These are phyloP conservation scores for Rhagoletis pomonella DNA, from an alignment of 1,140 invertebrate species.

Conservation along the genomic window DNA sequence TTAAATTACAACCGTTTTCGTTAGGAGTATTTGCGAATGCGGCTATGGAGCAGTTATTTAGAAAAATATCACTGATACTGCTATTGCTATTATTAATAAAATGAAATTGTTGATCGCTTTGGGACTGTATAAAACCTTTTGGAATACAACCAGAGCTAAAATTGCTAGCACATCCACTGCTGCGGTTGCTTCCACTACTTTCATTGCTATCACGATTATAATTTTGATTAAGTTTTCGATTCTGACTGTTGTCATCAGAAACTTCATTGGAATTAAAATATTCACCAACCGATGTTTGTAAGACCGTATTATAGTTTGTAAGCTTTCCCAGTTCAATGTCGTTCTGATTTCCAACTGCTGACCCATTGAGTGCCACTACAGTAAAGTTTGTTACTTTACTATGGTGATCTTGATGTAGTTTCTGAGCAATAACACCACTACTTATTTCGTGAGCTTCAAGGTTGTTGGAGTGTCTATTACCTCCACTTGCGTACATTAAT, in stretches of 20 bases:
- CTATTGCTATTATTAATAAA: conserved; percentile 70
- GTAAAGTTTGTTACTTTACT: conserved; percentile 1
- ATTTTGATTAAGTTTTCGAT: neutral
- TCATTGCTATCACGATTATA: conserved; percentile 32
- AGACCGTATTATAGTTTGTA: conserved; percentile 60
- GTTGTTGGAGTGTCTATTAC: conserved; percentile 55
- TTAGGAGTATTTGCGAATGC: conserved; percentile 54
- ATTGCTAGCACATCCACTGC: neutral
- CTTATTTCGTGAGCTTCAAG: conserved; percentile 43
- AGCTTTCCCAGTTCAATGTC: neutral
- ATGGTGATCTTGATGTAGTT: conserved; percentile 37
- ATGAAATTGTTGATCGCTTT: conserved; percentile 71
- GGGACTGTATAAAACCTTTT: conserved; percentile 64
- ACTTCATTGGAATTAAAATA: conserved; percentile 45
- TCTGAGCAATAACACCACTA: conserved; percentile 1
- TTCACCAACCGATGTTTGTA: conserved; percentile 61
- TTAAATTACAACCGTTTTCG: neutral
- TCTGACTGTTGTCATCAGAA: conserved; percentile 9
- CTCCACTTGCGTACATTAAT: conserved; percentile 60
- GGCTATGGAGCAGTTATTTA: conserved; percentile 66
- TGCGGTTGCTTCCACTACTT: conserved; percentile 43
- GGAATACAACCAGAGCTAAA: neutral
- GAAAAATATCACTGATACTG: conserved; percentile 72
- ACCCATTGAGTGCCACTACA: conserved; percentile 31
- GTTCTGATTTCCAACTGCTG: neutral